Evolutionary conservation across 2,888 invertebrate species (phyloP), one percentile per base, ranked within the genome.

Genomic region (Andrena hattorfiana): DNA sequence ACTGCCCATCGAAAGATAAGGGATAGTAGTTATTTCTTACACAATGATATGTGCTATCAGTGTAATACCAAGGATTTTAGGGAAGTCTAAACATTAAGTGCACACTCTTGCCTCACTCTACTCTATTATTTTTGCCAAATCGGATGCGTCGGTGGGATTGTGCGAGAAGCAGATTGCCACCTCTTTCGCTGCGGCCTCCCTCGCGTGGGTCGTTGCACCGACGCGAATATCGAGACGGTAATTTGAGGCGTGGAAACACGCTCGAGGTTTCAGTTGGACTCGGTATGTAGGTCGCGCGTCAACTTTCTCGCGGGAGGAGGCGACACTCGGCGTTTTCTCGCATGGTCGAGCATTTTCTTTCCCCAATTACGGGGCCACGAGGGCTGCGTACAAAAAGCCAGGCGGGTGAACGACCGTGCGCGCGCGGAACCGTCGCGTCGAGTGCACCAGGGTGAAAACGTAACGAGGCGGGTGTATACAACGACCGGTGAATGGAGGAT

Each of bases 361-460:
- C 48, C 74, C 72, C 81, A 79, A 81, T 79, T 81, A 81, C 80
- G 28, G 35, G 23, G 72, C 70, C 60, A 66, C 42, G 80, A 78
- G 70, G 70, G 51, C 70, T 35, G 16, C 48, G 56, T 4, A 62
- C 48, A 79, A 80, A 81, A 60, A 81, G 59, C 26, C 68, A 3
- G 49, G 26, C 63, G 64, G 81, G 74, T 81, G 81, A 81, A 81
- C 69, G 81, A 74, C 81, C 81, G 60, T 13, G 20, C n/a, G 64
- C 80, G 67, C 51, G 79, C 73, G 60, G 54, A 78, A 66, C 26
- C 80, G 56, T 35, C 56, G 56, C 20, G 16, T 42, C 16, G 79
- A 59, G 80, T 48, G 59, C 68, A 42, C 67, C 42, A 4, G 59
- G 64, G 69, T 81, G 81, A 66, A 81, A 81, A 81, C 69, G 81